phyloP scores from a whole-genome alignment of 2,888 invertebrate species.

The Smittia sp. region DNA sequence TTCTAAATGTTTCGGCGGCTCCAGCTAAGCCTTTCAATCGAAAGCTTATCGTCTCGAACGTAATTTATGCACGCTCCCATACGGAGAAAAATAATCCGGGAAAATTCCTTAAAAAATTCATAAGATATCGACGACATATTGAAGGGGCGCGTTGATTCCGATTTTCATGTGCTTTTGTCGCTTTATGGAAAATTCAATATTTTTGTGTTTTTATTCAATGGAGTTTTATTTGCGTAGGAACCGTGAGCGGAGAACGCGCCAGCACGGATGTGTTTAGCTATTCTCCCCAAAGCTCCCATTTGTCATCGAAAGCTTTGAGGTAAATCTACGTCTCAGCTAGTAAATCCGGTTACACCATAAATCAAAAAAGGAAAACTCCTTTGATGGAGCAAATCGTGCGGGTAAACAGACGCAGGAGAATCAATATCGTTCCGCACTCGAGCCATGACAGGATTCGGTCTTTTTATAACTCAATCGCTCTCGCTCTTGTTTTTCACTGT shows the following conservation, averaged over 20 bases:
- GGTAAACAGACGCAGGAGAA: neutral
- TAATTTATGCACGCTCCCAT: no score
- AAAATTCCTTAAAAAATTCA: conserved; percentile 11
- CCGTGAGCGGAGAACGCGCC: neutral
- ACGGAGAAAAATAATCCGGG: no score
- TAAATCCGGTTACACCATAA: conserved; percentile 29
- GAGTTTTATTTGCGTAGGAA: neutral
- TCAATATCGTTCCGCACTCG: no score
- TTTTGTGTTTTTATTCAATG: conserved; percentile 29
- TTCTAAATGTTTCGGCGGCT: no score
- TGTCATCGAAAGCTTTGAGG: conserved; percentile 25
- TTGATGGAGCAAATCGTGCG: neutral
- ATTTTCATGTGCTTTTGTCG: neutral
- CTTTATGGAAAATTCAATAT: conserved; percentile 33
- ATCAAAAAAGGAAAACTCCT: conserved; percentile 19
- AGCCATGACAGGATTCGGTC: no score
- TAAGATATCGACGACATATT: conserved; percentile 1
- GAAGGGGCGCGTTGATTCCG: neutral
- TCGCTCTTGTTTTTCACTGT: no score
- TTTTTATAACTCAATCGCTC: no score
- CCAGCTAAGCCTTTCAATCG: no score
- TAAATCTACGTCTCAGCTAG: conserved; percentile 2
- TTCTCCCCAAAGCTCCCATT: conserved; percentile 12
- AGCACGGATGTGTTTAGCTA: neutral
- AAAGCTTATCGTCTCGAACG: no score